These are phyloP conservation scores for Eumeta japonica DNA, from an alignment of 1,140 invertebrate species.

Conservation along the genomic window DNA sequence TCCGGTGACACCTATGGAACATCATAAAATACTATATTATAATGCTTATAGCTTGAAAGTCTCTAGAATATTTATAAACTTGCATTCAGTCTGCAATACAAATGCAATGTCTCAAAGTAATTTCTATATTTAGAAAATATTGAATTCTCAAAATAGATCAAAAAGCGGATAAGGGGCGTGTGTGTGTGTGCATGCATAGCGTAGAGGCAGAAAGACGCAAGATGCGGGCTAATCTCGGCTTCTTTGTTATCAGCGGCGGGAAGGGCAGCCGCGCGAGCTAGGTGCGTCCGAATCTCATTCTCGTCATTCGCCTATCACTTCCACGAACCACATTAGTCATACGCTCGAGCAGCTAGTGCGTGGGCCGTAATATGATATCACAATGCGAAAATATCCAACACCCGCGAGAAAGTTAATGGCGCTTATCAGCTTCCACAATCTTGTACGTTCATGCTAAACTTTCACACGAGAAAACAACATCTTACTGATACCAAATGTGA, in stretches of 20 bases:
- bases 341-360: slow-evolving; percentile 46
- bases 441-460: slow-evolving; percentile 55
- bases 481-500: slow-evolving; percentile 18
- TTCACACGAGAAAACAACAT: slow-evolving; percentile 54
- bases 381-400: slow-evolving; percentile 60
- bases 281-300: too few species aligned
- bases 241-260: slow-evolving; percentile 52
- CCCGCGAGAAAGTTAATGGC: slow-evolving; percentile 60
- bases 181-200: slow-evolving; percentile 18
- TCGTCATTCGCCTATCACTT: slow-evolving; percentile 50
- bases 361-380: slow-evolving; percentile 60
- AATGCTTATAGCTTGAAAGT: neutral
- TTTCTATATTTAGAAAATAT: slow-evolving; percentile 52
- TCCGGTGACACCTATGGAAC: slow-evolving; percentile 56
- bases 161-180: slow-evolving; percentile 5
- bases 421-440: slow-evolving; percentile 59
- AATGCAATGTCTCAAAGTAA: too few species aligned
- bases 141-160: slow-evolving; percentile 49
- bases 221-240: slow-evolving; percentile 27
- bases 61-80: neutral
- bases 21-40: slow-evolving; percentile 1
- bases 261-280: slow-evolving; percentile 33
- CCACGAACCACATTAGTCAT: slow-evolving; percentile 57
- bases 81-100: too few species aligned
- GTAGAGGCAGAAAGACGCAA: slow-evolving; percentile 13